Base-by-base conservation (phyloP, 2,113 vertebrate genomes). In the Ictidomys tridecemlineatus region DNA sequence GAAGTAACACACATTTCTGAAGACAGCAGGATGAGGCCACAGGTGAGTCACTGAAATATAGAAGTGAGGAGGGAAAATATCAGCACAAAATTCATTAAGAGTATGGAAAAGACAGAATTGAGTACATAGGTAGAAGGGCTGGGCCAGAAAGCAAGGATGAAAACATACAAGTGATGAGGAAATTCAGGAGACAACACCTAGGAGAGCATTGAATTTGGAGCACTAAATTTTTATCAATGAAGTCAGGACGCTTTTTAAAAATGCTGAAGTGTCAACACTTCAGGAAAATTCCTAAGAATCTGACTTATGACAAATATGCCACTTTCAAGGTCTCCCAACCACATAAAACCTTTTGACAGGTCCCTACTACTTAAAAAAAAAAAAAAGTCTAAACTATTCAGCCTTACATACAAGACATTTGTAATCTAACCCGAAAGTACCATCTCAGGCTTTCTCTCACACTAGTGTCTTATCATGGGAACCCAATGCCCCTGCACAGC, bases 321-420 rank as follows among this genome's bases (percentile, higher is more conserved):
- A 16, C 30, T 88, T 26, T 77, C 30, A 79, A 85, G 22, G 63
- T 78, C 61, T 91, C 14, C 28, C 73, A 4, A 83, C 11, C 28
- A 89, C 34, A 87, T 63, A 94, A 89, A 74, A 96, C 73, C 45
- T 4, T 63, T 51, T 39, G 58, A 32, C 42, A 63, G 30, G 12
- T 80, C 76, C 53, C 37, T 73, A 92, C 2, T 89, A 17, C 56
- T 85, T 78, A 73, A 72, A 97, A 94, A 97, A 94, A 94, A 69
- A 80, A 94, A 69, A 80, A 94, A 85, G 42, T 34, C 22, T 7
- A 63, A 73, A 61, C 30, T 90, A 56, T 18, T 48, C 14, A 79
- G 78, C 69, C 69, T 78, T 85, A 42, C 20, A 78, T 78, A 65
- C 17, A 93, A 76, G 30, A 79, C 30, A 69, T 76, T 37, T 34